Base-by-base conservation (phyloP, 2,113 vertebrate genomes). In the Calyptommatus sinebrachiatus region DNA sequence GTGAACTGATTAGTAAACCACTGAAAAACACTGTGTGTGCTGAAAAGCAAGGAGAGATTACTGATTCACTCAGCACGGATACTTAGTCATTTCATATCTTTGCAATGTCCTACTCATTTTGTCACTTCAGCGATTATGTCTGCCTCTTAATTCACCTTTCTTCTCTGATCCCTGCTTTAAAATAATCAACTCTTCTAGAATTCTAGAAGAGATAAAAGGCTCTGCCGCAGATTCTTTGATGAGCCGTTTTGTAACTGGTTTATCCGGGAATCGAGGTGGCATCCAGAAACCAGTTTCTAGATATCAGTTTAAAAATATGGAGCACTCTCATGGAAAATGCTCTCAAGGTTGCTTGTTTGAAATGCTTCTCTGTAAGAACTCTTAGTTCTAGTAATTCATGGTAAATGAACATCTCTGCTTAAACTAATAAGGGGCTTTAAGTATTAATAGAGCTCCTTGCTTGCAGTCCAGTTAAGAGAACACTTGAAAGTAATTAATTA, bases 21-120 rank as follows among this genome's bases (percentile, higher is more conserved):
- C 1, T 26, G 26, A 18, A 78, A 57, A 69, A 29, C 28, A 1
- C 29, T 31, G 45, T 31, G 53, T 16, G n/a, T 21, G 24, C 50
- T n/a, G 57, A 57, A 78, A n/a, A 48, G 53, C 53, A 70, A 20
- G 26, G n/a, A 57, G 8, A 71, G 63, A 29, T 4, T 82, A 26
- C 73, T 83, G 87, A 74, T 89, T 81, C 83, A 70, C 1, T 5
- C 14, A 77, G 12, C 60, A 69, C 10, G 28, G 35, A 48, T 41
- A 63, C 26, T 80, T 76, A 68, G 77, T 57, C 86, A 45, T 6
- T 66, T 11, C 8, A 0, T 77, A 12, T 20, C 53, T 7, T 45
- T 57, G 41, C 70, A 81, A 77, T 53, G 75, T 2, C 69, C 84
- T 78, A 2, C 16, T 1, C 0, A 61, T 1, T 75, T 89, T 83